phyloP scores from a whole-genome alignment of 2,797 vertebrate species.

The Pygocentrus nattereri region DNA sequence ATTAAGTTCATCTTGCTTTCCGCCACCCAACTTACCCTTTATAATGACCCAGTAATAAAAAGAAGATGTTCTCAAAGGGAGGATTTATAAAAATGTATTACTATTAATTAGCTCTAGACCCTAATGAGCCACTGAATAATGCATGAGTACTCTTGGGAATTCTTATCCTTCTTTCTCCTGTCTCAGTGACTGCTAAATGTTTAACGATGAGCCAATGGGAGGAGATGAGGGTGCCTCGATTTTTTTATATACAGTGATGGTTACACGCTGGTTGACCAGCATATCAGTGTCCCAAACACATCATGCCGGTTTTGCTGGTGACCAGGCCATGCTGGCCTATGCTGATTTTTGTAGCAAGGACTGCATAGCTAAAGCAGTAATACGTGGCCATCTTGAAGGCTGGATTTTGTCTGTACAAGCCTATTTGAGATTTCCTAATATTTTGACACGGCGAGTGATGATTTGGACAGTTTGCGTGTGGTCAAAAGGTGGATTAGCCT shows the following conservation, averaged over 20 bases:
- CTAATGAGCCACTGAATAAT: slow-evolving; percentile 38
- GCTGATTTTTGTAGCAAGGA: no score
- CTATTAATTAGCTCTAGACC: slow-evolving; percentile 26
- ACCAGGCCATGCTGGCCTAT: no score
- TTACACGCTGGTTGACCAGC: no score
- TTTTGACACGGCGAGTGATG: no score
- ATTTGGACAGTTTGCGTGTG: no score
- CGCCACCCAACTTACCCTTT: not conserved
- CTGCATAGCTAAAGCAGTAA: no score
- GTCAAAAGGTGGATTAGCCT: no score
- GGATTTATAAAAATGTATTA: slow-evolving; percentile 9
- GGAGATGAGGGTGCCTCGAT: not conserved
- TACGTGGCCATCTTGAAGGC: no score
- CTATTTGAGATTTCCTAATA: no score
- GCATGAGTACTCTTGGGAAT: slow-evolving; percentile 20
- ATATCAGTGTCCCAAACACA: no score
- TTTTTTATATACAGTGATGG: not conserved
- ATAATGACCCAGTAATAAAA: not conserved
- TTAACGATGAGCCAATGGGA: slow-evolving; percentile 35
- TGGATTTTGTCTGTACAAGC: no score
- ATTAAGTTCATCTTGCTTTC: not conserved
- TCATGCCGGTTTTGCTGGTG: no score
- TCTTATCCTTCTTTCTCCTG: slow-evolving; percentile 12
- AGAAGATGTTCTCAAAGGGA: slow-evolving; percentile 13
- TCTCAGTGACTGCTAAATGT: slow-evolving; percentile 34